Conservation (phyloP, 2,888 invertebrate genomes). For the Metalampra italica region DNA sequence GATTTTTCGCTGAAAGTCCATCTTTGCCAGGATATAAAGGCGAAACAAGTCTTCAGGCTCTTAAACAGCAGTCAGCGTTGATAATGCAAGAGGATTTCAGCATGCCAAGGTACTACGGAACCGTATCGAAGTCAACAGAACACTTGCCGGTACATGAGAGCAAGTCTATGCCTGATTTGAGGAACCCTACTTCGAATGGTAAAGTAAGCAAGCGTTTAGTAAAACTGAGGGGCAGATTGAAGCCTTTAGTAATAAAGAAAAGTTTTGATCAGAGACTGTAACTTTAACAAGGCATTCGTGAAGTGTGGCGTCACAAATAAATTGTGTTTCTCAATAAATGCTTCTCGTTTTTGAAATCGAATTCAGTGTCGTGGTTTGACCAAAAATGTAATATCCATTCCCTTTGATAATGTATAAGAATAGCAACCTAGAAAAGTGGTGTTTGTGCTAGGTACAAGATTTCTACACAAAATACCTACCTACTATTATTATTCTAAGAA, state of each 20-base stretch:
- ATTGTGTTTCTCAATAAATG: background rate
- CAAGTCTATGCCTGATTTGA: constrained; percentile 72
- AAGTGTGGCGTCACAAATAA: background rate
- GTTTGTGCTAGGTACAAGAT: too few relatives aligned
- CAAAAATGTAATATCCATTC: too few relatives aligned
- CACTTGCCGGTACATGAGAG: constrained; percentile 58
- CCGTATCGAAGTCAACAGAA: constrained; percentile 46
- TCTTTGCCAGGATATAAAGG: constrained; percentile 58
- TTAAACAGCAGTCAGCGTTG: constrained; percentile 73
- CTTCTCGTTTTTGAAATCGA: too few relatives aligned
- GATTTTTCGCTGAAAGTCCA: constrained; percentile 67
- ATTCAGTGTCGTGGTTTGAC: too few relatives aligned
- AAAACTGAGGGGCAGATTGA: constrained; percentile 62
- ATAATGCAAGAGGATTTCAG: constrained; percentile 77
- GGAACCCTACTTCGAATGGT: constrained; percentile 44
- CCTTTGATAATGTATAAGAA: too few relatives aligned
- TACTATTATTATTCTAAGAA: too few relatives aligned
- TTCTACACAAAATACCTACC: too few relatives aligned
- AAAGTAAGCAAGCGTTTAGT: constrained; percentile 67
- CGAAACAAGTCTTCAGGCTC: constrained; percentile 65
- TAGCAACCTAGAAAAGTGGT: too few relatives aligned
- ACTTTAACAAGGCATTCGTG: constrained; percentile 1
- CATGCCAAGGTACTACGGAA: constrained; percentile 81
- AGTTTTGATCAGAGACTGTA: constrained; percentile 62
- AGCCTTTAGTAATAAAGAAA: constrained; percentile 68